Percentiles rank a stretch among this genome's conserved stretches.
phyloP scores from a whole-genome alignment of 2,797 vertebrate species.

The Adrianichthys oophorus region DNA sequence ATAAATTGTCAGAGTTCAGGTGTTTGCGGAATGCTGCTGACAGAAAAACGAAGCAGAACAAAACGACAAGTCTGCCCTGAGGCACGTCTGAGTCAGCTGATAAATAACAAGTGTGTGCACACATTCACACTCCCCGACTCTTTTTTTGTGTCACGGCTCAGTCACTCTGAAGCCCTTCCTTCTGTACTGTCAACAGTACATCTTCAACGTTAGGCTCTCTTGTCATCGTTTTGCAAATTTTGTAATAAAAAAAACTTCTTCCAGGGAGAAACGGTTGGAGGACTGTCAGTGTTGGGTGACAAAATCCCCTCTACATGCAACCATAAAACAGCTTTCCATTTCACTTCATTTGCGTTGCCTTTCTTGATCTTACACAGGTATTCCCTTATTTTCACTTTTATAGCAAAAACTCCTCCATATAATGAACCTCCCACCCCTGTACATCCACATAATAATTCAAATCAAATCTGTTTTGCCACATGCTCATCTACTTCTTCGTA shows the following conservation, averaged over 20 bases:
- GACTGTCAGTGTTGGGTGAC: no score
- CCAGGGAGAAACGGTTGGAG: no score
- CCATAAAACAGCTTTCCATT: neutral
- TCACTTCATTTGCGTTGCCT: neutral
- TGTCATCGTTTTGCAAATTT: neutral
- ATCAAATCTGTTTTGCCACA: slow-evolving; percentile 16
- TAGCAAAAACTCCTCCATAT: neutral
- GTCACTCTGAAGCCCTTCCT: slow-evolving; percentile 26
- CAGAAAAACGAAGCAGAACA: slow-evolving; percentile 29
- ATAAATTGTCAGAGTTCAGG: slow-evolving; percentile 46
- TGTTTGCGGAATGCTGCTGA: slow-evolving; percentile 64
- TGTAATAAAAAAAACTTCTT: no score
- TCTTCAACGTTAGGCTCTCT: no score
- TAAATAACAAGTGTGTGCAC: slow-evolving; percentile 11
- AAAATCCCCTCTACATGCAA: neutral
- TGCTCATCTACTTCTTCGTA: neutral
- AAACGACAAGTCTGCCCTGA: slow-evolving; percentile 50
- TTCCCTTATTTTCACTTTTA: neutral
- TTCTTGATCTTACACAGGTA: neutral
- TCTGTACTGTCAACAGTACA: no score
- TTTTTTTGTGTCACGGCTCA: slow-evolving; percentile 28
- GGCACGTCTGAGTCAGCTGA: slow-evolving; percentile 70
- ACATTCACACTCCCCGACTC: neutral
- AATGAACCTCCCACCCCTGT: no score
- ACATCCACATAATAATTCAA: slow-evolving; percentile 6